These are phyloP conservation scores for Brachionus asplanchnoidis DNA, from an alignment of 1,140 invertebrate species.

Conservation along the genomic window DNA sequence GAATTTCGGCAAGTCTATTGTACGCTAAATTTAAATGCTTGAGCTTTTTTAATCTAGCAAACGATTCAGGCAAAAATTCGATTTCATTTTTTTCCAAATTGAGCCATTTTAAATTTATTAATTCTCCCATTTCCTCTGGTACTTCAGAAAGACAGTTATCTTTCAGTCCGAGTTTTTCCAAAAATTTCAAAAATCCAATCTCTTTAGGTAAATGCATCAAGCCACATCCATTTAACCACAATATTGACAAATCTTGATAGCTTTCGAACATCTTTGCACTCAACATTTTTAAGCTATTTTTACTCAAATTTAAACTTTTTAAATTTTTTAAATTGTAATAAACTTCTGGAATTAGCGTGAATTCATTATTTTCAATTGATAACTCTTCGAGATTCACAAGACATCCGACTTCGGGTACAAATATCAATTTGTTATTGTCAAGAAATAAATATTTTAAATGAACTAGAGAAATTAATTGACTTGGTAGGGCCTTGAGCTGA, in stretches of 20 bases:
- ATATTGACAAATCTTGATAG: conserved; percentile 43
- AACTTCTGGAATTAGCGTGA: conserved; percentile 50
- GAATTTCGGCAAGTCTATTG: conserved; percentile 45
- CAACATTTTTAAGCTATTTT: conserved; percentile 49
- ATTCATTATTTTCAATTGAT: conserved; percentile 50
- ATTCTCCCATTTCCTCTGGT: conserved; percentile 46
- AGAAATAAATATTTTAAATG: conserved; percentile 89
- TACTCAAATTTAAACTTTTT: conserved; percentile 48
- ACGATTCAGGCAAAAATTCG: conserved; percentile 46
- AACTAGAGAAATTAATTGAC: conserved; percentile 76
- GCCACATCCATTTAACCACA: conserved; percentile 50
- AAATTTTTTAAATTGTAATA: conserved; percentile 47
- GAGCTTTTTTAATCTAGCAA: conserved; percentile 46
- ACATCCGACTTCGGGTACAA: conserved; percentile 67
- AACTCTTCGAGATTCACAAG: conserved; percentile 48
- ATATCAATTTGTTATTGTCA: conserved; percentile 96
- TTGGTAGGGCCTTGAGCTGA: conserved; percentile 60
- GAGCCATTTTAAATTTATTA: conserved; percentile 48
- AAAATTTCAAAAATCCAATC: conserved; percentile 47
- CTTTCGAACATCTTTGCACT: conserved; percentile 47
- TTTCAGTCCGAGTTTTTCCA: conserved; percentile 49
- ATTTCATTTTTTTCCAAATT: conserved; percentile 50
- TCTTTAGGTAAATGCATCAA: conserved; percentile 47
- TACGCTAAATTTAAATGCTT: conserved; percentile 46
- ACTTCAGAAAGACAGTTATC: conserved; percentile 49